Percentiles rank a stretch among this genome's conserved stretches.
These are phyloP conservation scores for Anarhynchus alexandrinus DNA, from an alignment of 2,113 vertebrate genomes.

Conservation along the genomic window DNA sequence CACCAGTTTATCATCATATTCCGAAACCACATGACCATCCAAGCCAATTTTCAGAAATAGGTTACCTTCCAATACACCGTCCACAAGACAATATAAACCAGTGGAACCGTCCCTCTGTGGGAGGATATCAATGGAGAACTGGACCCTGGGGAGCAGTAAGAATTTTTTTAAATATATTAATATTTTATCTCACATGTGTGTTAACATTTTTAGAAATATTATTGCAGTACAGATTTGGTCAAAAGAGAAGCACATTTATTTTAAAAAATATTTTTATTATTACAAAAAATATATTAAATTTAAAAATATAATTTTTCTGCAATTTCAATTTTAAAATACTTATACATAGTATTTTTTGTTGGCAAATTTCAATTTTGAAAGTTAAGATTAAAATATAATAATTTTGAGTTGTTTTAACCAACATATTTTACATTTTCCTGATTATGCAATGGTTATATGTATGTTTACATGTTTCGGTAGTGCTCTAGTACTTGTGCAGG, in stretches of 20 bases:
- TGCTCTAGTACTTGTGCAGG: conserved; percentile 92
- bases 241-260: background rate
- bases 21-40: conserved; percentile 76
- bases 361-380: background rate
- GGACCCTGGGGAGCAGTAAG: conserved; percentile 97
- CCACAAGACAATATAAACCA: conserved; percentile 78
- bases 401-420: background rate
- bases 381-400: background rate
- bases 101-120: conserved; percentile 75
- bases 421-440: background rate
- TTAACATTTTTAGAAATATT: background rate
- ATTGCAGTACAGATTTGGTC: background rate
- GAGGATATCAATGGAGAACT: conserved; percentile 91
- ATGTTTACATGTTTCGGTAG: conserved; percentile 67
- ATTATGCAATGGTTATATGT: background rate
- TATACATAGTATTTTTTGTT: background rate
- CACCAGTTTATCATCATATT: conserved; percentile 68
- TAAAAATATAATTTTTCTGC: background rate
- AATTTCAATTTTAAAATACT: background rate
- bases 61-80: conserved; percentile 72
- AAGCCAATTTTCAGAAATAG: conserved; percentile 49
- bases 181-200: background rate
- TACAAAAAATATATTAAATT: background rate
- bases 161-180: background rate
- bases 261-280: background rate